Evolutionary conservation across 2,113 vertebrate species (phyloP), one percentile per base, ranked within the genome.

Genomic region (Setophaga coronata): DNA sequence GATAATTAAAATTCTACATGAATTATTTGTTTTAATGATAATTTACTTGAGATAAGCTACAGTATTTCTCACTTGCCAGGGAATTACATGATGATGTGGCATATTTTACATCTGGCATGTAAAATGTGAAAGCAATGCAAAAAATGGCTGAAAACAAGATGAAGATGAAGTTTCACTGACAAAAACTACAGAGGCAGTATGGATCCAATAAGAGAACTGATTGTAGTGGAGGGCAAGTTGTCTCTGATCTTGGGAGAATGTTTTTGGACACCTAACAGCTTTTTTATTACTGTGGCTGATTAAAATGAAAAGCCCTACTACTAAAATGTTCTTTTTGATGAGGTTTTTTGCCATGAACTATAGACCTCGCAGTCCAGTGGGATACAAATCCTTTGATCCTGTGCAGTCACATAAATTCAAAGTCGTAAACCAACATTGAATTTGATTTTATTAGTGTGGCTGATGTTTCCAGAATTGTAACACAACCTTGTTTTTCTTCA

Each of bases 311-410:
- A 98, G 97, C 96, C 94, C 96, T 97, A 97, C 48, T 94, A 98
- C 97, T 97, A 97, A 98, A 98, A 97, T 97, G 98, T 97, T 98
- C 97, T 98, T 98, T 98, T 98, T 98, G 98, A 98, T 98, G 98
- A 98, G 97, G 90, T 97, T 98, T 98, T 98, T 97, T 98, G 95
- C 97, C 97, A 98, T 98, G 98, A 98, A 98, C 98, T 98, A 97
- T 98, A 97, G 97, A 98, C 97, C 97, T 96, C 95, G 82, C 93
- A 88, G 96, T 98, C 98, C 97, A 97, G 96, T 97, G 98, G 97
- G 98, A 98, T 92, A 96, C 83, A 66, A 98, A 98, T 96, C 98
- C 98, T 98, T 98, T 98, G 98, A 98, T 98, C 98, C 97, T 85
- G 82, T 93, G 97, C 94, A 97, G 96, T 97, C 97, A 98, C 97